Evolutionary conservation across 2,113 vertebrate genomes (phyloP), one percentile per base, ranked within the genome.

Genomic region (Oryzias celebensis): DNA sequence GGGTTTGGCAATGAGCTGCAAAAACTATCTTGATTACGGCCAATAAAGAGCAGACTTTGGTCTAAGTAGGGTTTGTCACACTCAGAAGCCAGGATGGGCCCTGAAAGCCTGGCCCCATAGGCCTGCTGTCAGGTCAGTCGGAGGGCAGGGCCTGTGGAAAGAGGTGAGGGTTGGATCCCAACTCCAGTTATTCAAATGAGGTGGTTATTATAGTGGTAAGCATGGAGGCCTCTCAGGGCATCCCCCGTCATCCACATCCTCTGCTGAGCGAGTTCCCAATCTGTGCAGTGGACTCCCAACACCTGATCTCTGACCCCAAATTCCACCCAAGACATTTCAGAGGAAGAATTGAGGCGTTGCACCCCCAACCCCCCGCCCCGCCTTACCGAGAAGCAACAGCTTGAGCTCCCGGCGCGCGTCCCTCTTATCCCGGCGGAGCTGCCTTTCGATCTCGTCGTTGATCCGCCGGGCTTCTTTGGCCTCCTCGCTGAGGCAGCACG

Each of bases 371-470:
- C 5, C 58, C 58, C 42, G 2, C 13, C 28, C 8, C 45, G 58
- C 49, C 92, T 92, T 92, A 96, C 96, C 96, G 68, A 96, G 93
- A 63, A 98, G 91, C 88, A 98, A 93, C 85, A 98, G 93, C 82
- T 98, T 97, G 76, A 97, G 93, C 78, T 98, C 95, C 62, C 95
- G 92, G 58, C 94, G 87, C 47, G 91, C 88, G 87, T 96, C 94
- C 82, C 93, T 94, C 88, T 98, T 98, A 80, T 96, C 95, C 83
- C 94, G 91, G 84, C 94, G 93, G 85, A 97, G 93, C 90, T 97
- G 94, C 90, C 95, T 94, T 73, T 97, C 95, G 85, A 96, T 98
- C 92, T 96, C 95, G 77, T 95, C 95, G 91, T 98, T 97, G 93
- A 97, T 98, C 90, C 96, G 82, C 81, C 94, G 90, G 61, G 95